These are phyloP conservation scores for Phaetusa simplex DNA, from an alignment of 2,113 vertebrate species.

Conservation along the genomic window DNA sequence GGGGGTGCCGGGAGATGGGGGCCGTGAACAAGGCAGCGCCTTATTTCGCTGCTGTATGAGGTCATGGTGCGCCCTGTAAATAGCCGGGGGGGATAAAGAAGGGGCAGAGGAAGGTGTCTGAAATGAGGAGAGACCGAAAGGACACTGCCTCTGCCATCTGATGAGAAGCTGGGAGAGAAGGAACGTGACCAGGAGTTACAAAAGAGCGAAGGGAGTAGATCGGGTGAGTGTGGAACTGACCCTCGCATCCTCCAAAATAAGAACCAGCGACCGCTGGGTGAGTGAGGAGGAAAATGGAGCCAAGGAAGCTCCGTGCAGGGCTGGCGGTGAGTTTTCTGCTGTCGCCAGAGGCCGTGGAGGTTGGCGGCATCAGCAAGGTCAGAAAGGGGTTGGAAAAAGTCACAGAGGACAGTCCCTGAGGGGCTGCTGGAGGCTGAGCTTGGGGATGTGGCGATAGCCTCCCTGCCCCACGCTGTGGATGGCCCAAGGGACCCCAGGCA, in stretches of 20 bases:
- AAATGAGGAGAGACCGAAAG: not conserved
- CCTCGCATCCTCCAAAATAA: not conserved
- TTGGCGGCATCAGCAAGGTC: not conserved
- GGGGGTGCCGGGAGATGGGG: not conserved
- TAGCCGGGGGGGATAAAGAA: rapidly evolving
- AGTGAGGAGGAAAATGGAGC: not conserved
- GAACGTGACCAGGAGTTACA: not conserved
- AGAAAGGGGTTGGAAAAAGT: not conserved
- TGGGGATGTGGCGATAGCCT: not conserved
- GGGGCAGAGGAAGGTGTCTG: not conserved
- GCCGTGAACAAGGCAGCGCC: not conserved
- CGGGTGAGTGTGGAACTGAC: not conserved
- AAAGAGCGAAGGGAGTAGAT: not conserved
- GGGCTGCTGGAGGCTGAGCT: not conserved
- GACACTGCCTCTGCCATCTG: not conserved
- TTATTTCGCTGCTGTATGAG: not conserved
- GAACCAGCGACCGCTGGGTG: not conserved
- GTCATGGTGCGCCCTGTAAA: not conserved
- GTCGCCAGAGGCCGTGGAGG: not conserved
- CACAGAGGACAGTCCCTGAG: not conserved
- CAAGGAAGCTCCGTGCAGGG: not conserved
- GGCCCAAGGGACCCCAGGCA: not conserved
- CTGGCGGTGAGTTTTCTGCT: not conserved
- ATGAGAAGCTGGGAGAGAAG: not conserved
- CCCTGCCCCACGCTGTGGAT: rapidly evolving